Evolutionary conservation across 2,113 vertebrate genomes (phyloP).

Genomic region (Xenotilapia flavipinnis): DNA sequence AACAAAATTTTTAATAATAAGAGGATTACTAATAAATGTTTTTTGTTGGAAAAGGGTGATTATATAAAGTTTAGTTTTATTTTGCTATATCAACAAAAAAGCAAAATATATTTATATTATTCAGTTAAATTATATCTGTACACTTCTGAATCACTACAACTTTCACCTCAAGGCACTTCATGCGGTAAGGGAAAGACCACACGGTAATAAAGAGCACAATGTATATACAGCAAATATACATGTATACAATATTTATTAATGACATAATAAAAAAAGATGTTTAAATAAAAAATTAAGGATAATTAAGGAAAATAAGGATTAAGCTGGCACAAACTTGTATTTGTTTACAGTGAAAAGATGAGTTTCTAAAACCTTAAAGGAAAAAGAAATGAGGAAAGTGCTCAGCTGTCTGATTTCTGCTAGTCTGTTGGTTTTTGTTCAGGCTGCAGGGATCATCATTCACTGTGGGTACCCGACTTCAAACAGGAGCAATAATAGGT

Average conservation of each 20-base stretch:
- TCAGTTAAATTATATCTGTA: accelerated
- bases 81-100: neutral
- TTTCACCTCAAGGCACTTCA: accelerated
- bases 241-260: neutral
- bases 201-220: neutral
- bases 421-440: neutral
- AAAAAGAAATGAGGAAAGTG: neutral
- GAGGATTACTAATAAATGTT: accelerated
- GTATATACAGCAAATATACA: neutral
- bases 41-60: accelerated
- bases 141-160: accelerated
- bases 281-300: neutral
- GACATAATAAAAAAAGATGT: neutral
- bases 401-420: neutral
- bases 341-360: neutral
- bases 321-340: accelerated
- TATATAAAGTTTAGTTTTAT: neutral
- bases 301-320: neutral
- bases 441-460: accelerated
- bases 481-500: neutral
- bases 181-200: neutral
- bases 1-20: neutral
- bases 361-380: neutral
- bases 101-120: neutral
- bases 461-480: neutral